Evolutionary conservation across 2,888 invertebrate genomes (phyloP).

Genomic region (Panopea generosa): DNA sequence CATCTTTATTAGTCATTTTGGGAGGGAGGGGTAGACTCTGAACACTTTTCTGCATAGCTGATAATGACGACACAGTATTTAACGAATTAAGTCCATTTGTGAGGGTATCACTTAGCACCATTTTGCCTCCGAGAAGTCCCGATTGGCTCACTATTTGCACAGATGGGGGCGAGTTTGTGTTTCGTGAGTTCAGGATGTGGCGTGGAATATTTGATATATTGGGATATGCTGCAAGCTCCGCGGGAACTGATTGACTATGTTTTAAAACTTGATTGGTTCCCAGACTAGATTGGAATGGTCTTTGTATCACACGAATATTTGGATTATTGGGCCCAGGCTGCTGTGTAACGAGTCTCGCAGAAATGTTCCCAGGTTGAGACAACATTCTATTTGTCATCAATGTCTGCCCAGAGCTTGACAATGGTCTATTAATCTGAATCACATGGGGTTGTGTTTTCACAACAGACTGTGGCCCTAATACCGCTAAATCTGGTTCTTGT

Average conservation of each 20-base stretch:
- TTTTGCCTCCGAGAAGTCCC: slow-evolving; percentile 57
- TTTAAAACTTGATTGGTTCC: slow-evolving; percentile 24
- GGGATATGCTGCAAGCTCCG: slow-evolving; percentile 30
- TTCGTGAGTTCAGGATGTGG: slow-evolving; percentile 37
- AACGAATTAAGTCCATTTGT: slow-evolving; percentile 25
- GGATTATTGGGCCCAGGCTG: slow-evolving; percentile 28
- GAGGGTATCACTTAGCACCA: slow-evolving; percentile 45
- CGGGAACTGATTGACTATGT: slow-evolving; percentile 55
- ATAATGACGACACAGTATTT: slow-evolving; percentile 34
- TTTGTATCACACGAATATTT: slow-evolving; percentile 57
- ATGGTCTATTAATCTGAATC: slow-evolving; percentile 45
- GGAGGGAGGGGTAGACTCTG: slow-evolving; percentile 51
- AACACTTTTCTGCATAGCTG: slow-evolving; percentile 58
- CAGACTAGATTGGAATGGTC: slow-evolving; percentile 53
- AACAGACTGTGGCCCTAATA: background rate
- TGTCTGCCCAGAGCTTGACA: background rate
- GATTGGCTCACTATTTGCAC: slow-evolving; percentile 64
- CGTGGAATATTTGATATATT: slow-evolving; percentile 46
- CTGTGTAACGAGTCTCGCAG: slow-evolving; percentile 31
- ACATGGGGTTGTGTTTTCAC: slow-evolving; percentile 43
- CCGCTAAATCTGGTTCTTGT: background rate
- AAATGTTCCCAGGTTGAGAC: slow-evolving; percentile 18
- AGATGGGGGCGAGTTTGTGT: slow-evolving; percentile 51
- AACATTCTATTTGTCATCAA: slow-evolving; percentile 17
- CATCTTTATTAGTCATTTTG: slow-evolving; percentile 75